These are phyloP conservation scores for Polymixis flavicincta DNA, from an alignment of 2,888 invertebrate species.

Conservation along the genomic window DNA sequence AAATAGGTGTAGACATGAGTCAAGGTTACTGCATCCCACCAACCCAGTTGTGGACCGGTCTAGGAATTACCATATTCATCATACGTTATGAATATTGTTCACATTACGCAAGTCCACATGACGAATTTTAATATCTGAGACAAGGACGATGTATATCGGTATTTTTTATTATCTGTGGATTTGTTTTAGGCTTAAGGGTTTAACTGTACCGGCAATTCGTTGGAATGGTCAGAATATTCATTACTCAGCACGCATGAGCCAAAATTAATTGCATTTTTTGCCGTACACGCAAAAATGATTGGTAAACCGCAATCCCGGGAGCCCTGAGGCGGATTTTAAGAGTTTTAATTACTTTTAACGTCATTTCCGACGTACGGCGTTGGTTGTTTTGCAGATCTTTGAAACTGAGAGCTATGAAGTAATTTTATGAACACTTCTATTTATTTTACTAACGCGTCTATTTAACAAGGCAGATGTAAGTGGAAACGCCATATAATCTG, in stretches of 20 bases:
- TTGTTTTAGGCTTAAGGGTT: slow-evolving; percentile 15
- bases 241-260: not conserved
- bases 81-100: slow-evolving; percentile 63
- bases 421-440: slow-evolving; percentile 15
- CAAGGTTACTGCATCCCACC: slow-evolving; percentile 54
- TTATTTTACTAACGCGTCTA: slow-evolving; percentile 12
- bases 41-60: slow-evolving; percentile 65
- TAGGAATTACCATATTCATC: slow-evolving; percentile 65
- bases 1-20: slow-evolving; percentile 28
- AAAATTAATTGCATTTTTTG: slow-evolving; percentile 37
- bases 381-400: slow-evolving; percentile 5
- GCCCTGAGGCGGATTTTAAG: not conserved
- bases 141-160: slow-evolving; percentile 68
- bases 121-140: slow-evolving; percentile 71
- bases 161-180: slow-evolving; percentile 22
- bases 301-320: slow-evolving; percentile 17
- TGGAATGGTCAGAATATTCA: not conserved
- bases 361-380: slow-evolving; percentile 1
- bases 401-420: not conserved
- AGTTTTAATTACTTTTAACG: not conserved
- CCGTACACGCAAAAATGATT: slow-evolving; percentile 13
- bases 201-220: slow-evolving; percentile 5
- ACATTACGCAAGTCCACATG: slow-evolving; percentile 68
- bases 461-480: too few species aligned
- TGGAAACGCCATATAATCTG: too few species aligned